These are phyloP conservation scores for Eumaeus atala DNA, from an alignment of 1,140 invertebrate species.

Conservation along the genomic window DNA sequence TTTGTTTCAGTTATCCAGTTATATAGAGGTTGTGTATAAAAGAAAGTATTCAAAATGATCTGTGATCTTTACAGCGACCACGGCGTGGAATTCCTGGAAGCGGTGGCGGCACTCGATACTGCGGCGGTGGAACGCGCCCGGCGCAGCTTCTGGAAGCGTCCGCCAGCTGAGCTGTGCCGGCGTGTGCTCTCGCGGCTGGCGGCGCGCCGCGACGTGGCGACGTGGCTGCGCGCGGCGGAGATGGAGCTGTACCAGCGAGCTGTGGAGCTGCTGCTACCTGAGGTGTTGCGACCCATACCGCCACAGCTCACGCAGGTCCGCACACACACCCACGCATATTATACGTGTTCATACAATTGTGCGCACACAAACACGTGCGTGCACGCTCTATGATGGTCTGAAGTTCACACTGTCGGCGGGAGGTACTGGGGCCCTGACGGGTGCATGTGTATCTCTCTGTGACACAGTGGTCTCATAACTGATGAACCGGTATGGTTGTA, in stretches of 20 bases:
- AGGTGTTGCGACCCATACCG: slow-evolving; percentile 95
- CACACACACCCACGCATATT: neutral
- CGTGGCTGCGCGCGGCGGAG: slow-evolving; percentile 85
- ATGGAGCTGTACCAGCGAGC: slow-evolving; percentile 96
- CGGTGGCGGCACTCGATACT: slow-evolving; percentile 94
- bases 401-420: no score
- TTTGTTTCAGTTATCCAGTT: no score
- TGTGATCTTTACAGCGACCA: slow-evolving; percentile 79
- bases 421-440: no score
- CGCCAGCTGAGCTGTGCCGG: slow-evolving; percentile 30
- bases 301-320: slow-evolving; percentile 90
- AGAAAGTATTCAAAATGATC: no score
- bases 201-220: slow-evolving; percentile 37
- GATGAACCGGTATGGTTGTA: no score
- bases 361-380: neutral
- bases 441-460: no score
- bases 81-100: slow-evolving; percentile 93
- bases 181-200: slow-evolving; percentile 34
- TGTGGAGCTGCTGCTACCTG: slow-evolving; percentile 96
- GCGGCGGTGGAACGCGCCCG: slow-evolving; percentile 91
- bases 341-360: neutral
- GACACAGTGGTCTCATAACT: no score
- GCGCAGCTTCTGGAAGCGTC: slow-evolving; percentile 92
- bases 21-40: no score
- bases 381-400: no score